Base-by-base conservation (phyloP, 2,113 vertebrate genomes). In the Tricholaema leucomelas region DNA sequence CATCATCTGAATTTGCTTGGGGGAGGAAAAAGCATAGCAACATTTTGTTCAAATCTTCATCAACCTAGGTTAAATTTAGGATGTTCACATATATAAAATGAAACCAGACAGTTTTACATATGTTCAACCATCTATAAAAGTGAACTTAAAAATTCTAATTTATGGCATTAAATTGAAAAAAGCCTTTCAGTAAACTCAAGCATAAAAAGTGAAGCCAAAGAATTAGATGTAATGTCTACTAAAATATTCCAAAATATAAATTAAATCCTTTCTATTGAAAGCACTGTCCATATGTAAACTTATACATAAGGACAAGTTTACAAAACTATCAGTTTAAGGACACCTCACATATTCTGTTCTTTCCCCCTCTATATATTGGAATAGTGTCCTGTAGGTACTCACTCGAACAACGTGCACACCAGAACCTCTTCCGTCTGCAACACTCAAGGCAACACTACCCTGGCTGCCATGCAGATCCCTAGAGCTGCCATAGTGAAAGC, bases 401-500 rank as follows among this genome's bases (percentile, higher is more conserved):
- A 99, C 99, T 97, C 98, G 98, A 97, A 98, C 97, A 97, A 98
- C 54, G 97, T 98, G 97, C 96, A 98, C 98, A 98, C 97, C 98
- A 97, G 98, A 98, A 98, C 97, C 97, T 98, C 98, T 98, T 98
- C 98, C 97, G 85, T 99, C 99, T 97, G 98, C 98, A 98, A 97
- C 93, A 97, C 98, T 99, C 97, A 98, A 98, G 97, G 98, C 97
- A 98, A 99, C 98, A 98, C 98, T 98, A 96, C 98, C 98, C 93
- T 99, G 99, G 98, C 99, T 99, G 98, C 98, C 98, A 98, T 98
- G 98, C 98, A 99, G 98, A 94, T 98, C 99, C 97, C 98, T 99
- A 99, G 97, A 98, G 98, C 98, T 99, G 98, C 98, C 97, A 98
- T 97, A 98, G 97, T 98, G 98, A 98, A 98, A 98, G 97, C 96